Evolutionary conservation across 2,888 invertebrate genomes (phyloP).

Genomic region (Drosophila nigricruria): DNA sequence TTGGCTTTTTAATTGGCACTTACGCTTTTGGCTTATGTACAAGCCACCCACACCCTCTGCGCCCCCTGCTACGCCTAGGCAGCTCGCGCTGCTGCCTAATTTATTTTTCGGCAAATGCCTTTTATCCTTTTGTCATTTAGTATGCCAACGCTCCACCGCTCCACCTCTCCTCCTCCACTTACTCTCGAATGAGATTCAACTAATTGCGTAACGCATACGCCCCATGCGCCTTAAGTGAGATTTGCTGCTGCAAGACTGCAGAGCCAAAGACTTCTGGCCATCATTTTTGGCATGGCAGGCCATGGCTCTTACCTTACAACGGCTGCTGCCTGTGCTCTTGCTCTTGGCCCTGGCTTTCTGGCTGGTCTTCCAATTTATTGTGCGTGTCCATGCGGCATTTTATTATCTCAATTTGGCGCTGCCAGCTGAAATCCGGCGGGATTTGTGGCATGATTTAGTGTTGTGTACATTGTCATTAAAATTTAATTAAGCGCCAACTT

Average conservation of each 20-base stretch:
- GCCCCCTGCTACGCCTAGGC: background rate
- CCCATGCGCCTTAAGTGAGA: constrained; percentile 73
- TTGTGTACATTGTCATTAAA: constrained; percentile 69
- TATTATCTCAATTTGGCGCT: constrained; percentile 70
- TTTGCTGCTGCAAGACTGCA: constrained; percentile 63
- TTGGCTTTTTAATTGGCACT: constrained; percentile 74
- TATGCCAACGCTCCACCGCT: background rate
- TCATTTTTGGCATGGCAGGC: background rate
- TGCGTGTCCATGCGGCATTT: constrained; percentile 56
- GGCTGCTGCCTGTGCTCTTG: background rate
- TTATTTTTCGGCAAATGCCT: constrained; percentile 69
- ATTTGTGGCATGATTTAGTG: constrained; percentile 78
- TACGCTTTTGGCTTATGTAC: constrained; percentile 64
- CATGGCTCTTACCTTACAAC: background rate
- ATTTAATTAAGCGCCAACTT: constrained; percentile 73
- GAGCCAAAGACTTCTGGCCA: constrained; percentile 47
- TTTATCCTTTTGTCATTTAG: constrained; percentile 77
- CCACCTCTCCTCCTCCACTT: background rate
- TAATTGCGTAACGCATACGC: constrained; percentile 79
- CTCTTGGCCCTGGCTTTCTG: constrained; percentile 25
- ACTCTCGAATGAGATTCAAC: constrained; percentile 60
- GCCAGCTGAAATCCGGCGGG: constrained; percentile 60
- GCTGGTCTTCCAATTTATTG: constrained; percentile 42
- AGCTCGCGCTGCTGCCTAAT: constrained; percentile 56
- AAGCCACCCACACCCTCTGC: constrained; percentile 19